Conservation (phyloP, 2,113 vertebrate species). For the Andinoacara biseriatus region DNA sequence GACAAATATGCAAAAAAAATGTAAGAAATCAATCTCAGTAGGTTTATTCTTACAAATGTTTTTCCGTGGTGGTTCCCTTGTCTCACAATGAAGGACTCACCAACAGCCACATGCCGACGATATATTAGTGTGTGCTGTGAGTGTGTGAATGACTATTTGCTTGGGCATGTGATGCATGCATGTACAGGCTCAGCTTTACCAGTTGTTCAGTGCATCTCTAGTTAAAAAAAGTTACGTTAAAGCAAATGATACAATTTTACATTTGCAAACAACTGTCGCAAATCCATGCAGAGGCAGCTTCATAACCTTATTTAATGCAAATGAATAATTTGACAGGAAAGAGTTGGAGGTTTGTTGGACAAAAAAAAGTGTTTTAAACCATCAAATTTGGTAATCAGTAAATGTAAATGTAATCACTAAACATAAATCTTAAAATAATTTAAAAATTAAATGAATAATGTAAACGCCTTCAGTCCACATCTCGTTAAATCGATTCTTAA, state of each 20-base stretch:
- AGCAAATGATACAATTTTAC: not conserved
- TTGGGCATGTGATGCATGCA: no score
- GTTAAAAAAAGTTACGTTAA: not conserved
- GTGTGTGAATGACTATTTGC: no score
- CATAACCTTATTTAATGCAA: not conserved
- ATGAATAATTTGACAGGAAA: not conserved
- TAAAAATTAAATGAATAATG: slow-evolving; percentile 9
- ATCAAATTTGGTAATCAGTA: not conserved
- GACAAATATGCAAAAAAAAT: no score
- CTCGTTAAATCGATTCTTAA: slow-evolving; percentile 9
- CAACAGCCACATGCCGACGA: no score
- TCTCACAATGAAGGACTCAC: no score
- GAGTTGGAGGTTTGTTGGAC: not conserved
- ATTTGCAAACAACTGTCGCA: not conserved
- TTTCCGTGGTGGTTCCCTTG: not conserved
- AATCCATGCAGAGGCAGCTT: not conserved
- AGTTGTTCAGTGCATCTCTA: no score
- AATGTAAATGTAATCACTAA: not conserved
- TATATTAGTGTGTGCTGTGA: no score
- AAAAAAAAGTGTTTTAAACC: not conserved
- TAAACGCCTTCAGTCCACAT: not conserved
- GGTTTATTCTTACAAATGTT: not conserved
- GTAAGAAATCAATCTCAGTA: not conserved
- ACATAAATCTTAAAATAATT: not conserved
- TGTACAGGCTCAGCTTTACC: no score